Conservation (phyloP, 2,797 vertebrate species). For the Acipenser ruthenus region DNA sequence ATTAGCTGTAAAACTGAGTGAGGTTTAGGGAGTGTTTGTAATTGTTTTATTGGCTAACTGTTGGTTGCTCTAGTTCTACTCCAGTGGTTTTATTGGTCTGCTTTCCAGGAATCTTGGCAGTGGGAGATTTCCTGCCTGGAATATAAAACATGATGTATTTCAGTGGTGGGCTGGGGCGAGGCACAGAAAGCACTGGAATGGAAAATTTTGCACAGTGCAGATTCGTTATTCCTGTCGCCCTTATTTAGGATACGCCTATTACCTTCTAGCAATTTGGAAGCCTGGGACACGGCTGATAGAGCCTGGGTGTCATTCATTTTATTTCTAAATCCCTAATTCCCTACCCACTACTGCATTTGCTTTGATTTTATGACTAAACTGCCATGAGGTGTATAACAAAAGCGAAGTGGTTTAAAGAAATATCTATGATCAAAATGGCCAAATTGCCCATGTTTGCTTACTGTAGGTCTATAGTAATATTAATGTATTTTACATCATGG, state of each 20-base stretch:
- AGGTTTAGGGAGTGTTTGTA: background rate
- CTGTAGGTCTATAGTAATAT: too few relatives aligned
- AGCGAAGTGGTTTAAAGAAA: too few relatives aligned
- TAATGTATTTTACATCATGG: too few relatives aligned
- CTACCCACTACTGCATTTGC: too few relatives aligned
- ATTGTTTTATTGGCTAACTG: slow-evolving; percentile 11
- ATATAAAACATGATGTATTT: slow-evolving; percentile 47
- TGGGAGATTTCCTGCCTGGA: slow-evolving; percentile 55
- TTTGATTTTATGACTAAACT: too few relatives aligned
- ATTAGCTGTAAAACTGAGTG: slow-evolving; percentile 11
- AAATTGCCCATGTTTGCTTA: too few relatives aligned
- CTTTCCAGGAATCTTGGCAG: slow-evolving; percentile 70
- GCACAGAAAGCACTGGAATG: background rate
- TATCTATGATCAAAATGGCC: too few relatives aligned
- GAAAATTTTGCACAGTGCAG: background rate
- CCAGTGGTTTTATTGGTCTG: slow-evolving; percentile 28
- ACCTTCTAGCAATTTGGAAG: background rate
- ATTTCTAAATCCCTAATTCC: background rate
- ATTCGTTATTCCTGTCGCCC: background rate
- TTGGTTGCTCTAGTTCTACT: background rate
- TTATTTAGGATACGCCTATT: background rate
- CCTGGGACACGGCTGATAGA: background rate
- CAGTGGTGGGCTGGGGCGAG: slow-evolving; percentile 10
- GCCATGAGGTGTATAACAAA: too few relatives aligned
- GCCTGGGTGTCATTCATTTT: slow-evolving; percentile 19